Percentiles rank a stretch among this genome's conserved stretches.
Conservation (phyloP, 2,888 invertebrate species). For the Taenaris catops region DNA sequence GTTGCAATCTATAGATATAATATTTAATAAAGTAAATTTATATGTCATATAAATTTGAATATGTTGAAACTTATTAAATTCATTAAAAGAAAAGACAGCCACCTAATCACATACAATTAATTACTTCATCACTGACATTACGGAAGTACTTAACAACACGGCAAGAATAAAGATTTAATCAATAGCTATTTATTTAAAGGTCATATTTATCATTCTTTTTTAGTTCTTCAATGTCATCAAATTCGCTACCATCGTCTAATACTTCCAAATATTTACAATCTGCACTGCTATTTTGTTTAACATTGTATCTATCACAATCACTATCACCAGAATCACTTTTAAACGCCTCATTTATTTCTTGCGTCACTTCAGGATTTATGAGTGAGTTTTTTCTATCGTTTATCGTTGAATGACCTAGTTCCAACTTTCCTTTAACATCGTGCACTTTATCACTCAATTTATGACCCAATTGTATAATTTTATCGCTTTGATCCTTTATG, state of each 20-base stretch:
- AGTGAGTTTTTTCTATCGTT: slow-evolving; percentile 42
- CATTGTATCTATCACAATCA: slow-evolving; percentile 37
- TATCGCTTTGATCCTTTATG: slow-evolving; percentile 42
- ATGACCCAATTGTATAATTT: slow-evolving; percentile 46
- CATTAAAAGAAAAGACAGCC: no score
- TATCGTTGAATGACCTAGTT: slow-evolving; percentile 20
- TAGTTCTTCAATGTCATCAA: slow-evolving; percentile 30
- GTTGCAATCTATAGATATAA: no score
- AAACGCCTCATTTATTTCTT: slow-evolving; percentile 38
- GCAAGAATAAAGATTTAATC: slow-evolving; percentile 8
- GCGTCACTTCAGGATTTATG: slow-evolving; percentile 31
- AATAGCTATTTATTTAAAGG: slow-evolving; percentile 17
- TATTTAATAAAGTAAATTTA: no score
- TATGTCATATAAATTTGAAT: no score
- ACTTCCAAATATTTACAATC: slow-evolving; percentile 64
- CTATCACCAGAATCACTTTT: slow-evolving; percentile 42
- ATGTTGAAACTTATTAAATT: no score
- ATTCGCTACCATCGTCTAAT: slow-evolving; percentile 61
- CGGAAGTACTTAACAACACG: background rate
- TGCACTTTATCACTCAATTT: slow-evolving; percentile 53
- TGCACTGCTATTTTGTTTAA: slow-evolving; percentile 52
- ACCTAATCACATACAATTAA: no score
- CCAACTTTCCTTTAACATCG: slow-evolving; percentile 39
- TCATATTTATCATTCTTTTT: slow-evolving; percentile 11
- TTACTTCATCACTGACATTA: slow-evolving; percentile 1